Conservation (phyloP, 2,113 vertebrate genomes). For the Gracilinanus agilis region DNA sequence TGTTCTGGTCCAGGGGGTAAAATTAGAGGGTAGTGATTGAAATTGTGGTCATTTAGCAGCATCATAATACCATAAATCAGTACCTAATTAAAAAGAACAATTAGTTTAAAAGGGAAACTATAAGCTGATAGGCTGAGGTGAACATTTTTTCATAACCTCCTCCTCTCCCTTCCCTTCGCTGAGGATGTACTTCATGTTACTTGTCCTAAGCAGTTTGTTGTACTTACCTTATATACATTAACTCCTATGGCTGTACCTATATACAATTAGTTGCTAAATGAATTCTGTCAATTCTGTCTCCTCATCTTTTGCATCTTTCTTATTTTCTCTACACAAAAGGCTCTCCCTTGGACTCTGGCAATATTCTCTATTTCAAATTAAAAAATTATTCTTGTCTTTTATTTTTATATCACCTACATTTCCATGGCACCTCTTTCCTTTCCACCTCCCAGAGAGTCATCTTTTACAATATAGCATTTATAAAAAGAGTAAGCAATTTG, state of each 20-base stretch:
- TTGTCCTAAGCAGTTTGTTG: background rate
- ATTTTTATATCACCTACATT: background rate
- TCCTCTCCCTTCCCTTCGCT: background rate
- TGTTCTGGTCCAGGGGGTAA: background rate
- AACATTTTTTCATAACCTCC: background rate
- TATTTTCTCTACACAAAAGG: background rate
- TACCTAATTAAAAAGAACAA: background rate
- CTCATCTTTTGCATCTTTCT: background rate
- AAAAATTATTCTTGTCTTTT: background rate
- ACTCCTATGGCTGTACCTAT: background rate
- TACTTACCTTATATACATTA: background rate
- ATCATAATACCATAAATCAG: background rate
- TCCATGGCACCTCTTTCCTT: background rate
- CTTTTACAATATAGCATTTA: background rate
- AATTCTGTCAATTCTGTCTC: background rate
- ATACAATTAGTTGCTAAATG: background rate
- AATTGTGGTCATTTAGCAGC: background rate
- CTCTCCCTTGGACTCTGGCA: background rate
- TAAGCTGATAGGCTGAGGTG: background rate
- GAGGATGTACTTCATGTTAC: background rate
- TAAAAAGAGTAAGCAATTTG: background rate
- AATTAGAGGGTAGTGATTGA: background rate
- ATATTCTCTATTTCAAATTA: background rate
- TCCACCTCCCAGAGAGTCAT: background rate
- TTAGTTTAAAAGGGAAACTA: background rate